A percentile compares a stretch with the other conserved stretches of the same genome.
phyloP scores from a whole-genome alignment of 2,888 invertebrate genomes.

The Laspeyria flexula region DNA sequence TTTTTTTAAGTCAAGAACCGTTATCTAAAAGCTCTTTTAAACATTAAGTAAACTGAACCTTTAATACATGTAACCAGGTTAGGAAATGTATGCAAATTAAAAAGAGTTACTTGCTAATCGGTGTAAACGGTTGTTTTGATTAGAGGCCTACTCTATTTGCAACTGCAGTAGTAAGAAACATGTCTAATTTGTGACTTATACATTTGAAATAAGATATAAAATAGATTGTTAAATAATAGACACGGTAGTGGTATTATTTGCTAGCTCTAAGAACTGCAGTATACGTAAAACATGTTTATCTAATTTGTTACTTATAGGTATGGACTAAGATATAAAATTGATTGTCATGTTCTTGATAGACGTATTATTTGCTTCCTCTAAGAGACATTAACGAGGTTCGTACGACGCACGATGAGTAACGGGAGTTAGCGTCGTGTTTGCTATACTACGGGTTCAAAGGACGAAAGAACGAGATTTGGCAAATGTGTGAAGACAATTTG shows the following conservation, averaged over 20 bases:
- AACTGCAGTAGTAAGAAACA: slow-evolving; percentile 1
- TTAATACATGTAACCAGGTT: slow-evolving; percentile 5
- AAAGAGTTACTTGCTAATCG: slow-evolving; percentile 8
- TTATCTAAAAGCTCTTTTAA: slow-evolving; percentile 1
- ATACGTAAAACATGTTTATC: too few species aligned
- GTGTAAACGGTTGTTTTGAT: slow-evolving; percentile 11
- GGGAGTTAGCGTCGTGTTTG: slow-evolving; percentile 41
- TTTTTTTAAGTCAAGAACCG: not conserved
- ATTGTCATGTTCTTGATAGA: too few species aligned
- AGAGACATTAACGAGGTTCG: slow-evolving; percentile 48
- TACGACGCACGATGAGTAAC: slow-evolving; percentile 59
- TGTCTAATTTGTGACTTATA: slow-evolving; percentile 1
- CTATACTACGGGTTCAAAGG: slow-evolving; percentile 30
- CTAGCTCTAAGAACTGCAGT: slow-evolving; percentile 7
- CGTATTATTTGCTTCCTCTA: too few species aligned
- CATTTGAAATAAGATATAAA: slow-evolving; percentile 5
- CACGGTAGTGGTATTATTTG: slow-evolving; percentile 22
- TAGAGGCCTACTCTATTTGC: slow-evolving; percentile 1
- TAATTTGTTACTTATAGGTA: too few species aligned
- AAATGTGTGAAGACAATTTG: not conserved
- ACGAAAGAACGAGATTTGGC: slow-evolving; percentile 9
- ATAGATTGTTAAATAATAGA: slow-evolving; percentile 2
- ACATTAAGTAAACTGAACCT: not conserved
- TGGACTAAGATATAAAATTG: too few species aligned
- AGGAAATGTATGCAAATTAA: slow-evolving; percentile 14